phyloP scores from a whole-genome alignment of 2,113 vertebrate species.

The Malurus cyaneus region DNA sequence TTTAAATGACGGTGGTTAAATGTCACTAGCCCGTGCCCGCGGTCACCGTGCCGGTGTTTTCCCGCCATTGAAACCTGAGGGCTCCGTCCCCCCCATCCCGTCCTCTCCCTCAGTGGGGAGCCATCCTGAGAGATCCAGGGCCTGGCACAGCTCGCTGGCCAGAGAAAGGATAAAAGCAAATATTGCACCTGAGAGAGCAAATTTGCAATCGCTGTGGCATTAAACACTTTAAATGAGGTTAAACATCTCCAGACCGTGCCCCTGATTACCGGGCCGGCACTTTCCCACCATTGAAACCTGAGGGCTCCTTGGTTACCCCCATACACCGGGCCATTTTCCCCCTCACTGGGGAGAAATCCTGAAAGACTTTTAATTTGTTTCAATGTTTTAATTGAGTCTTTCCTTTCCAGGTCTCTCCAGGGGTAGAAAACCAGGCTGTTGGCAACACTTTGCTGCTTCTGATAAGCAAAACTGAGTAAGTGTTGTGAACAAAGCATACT shows the following conservation, averaged over 20 bases:
- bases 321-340: no score
- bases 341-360: not conserved
- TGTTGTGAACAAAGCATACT: not conserved
- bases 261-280: no score
- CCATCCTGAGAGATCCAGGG: not conserved
- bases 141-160: no score
- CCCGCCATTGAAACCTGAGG: not conserved
- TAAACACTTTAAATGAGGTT: no score
- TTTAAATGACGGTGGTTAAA: not conserved
- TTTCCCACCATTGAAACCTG: no score
- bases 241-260: no score
- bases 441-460: not conserved
- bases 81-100: rapidly evolving
- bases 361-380: not conserved
- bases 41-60: not conserved
- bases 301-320: no score
- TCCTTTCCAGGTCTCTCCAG: not conserved
- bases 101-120: not conserved
- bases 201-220: no score
- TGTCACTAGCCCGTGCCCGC: rapidly evolving
- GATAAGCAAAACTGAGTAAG: not conserved
- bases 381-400: not conserved
- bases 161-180: no score
- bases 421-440: not conserved
- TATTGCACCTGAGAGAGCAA: no score